Evolutionary conservation across 2,888 invertebrate genomes (phyloP), one percentile per base, ranked within the genome.

Genomic region (Drosophila mayaguana): DNA sequence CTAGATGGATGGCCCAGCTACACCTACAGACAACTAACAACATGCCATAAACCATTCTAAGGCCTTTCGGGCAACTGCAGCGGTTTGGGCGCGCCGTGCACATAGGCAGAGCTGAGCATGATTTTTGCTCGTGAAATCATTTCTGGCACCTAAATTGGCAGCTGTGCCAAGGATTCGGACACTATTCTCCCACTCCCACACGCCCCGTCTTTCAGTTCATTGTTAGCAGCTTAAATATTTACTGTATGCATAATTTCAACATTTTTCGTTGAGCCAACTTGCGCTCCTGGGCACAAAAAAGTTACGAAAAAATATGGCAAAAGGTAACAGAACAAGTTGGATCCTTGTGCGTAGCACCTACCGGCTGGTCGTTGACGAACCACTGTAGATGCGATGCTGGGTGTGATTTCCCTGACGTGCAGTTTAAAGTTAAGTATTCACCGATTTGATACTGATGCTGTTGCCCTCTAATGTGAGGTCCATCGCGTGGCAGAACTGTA

Each of bases 331-430:
- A 43, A 43, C 62, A 68, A 55, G 50, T 53, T 48, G 28, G 20
- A 43, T 51, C 54, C 32, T 38, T 61, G 63, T 54, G 54, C 63
- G 54, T 71, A 59, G 34, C 63, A 92, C 92, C 91, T 93, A 96
- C 96, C 95, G 95, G 94, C 92, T 96, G 95, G 83, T 96, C 96
- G 90, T 96, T 96, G 90, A 96, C 96, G 92, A 95, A 96, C 96
- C 96, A 96, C 90, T 95, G 95, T 32, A 96, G 94, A 75, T 95
- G 94, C 25, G 96, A 96, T 22, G 96, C 96, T 36, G 96, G 96
- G 92, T 95, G 95, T 70, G 96, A 96, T 91, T 95, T 94, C 48
- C 96, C 96, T 46, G 96, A 96, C 43, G 96, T 96, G 92, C 96
- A 96, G 92, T 96, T 96, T 77, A 96, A 93, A 91, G 95, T 95